A percentile compares a stretch with the other conserved stretches of the same genome.
phyloP scores from a whole-genome alignment of 1,140 invertebrate species.

The Sarcophaga peregrina region DNA sequence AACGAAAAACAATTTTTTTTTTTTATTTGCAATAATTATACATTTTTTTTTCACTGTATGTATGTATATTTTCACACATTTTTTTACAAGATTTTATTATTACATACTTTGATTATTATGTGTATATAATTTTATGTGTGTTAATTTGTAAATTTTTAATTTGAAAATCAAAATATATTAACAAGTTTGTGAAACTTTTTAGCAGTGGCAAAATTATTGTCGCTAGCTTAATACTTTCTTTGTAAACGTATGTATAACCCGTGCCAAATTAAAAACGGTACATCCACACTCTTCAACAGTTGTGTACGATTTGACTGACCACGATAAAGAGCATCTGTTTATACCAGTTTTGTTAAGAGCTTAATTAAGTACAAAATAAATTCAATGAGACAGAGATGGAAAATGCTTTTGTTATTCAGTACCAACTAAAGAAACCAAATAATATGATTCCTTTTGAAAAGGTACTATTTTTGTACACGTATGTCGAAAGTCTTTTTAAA shows the following conservation, averaged over 20 bases:
- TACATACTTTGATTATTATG: not conserved
- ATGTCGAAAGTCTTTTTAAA: too few species aligned
- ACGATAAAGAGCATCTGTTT: conserved; percentile 14
- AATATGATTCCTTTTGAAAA: too few species aligned
- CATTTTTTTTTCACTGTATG: conserved; percentile 12
- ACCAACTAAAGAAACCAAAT: too few species aligned
- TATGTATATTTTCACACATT: not conserved
- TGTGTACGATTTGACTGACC: conserved; percentile 23
- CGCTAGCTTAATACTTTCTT: not conserved
- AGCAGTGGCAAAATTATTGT: too few species aligned
- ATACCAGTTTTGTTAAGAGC: not conserved
- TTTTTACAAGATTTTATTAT: not conserved
- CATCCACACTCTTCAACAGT: conserved; percentile 24
- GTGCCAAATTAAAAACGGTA: not conserved
- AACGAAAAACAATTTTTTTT: conserved; percentile 37
- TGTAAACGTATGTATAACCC: not conserved
- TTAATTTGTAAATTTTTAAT: not conserved
- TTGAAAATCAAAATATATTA: not conserved
- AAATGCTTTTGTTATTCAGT: too few species aligned
- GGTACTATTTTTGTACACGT: too few species aligned
- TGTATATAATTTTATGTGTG: not conserved
- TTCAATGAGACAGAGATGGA: not conserved
- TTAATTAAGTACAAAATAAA: too few species aligned
- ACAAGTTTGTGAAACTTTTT: conserved; percentile 21
- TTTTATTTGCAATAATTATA: conserved; percentile 33